Evolutionary conservation across 2,888 invertebrate species (phyloP).

Genomic region (Agriopis leucophaearia): DNA sequence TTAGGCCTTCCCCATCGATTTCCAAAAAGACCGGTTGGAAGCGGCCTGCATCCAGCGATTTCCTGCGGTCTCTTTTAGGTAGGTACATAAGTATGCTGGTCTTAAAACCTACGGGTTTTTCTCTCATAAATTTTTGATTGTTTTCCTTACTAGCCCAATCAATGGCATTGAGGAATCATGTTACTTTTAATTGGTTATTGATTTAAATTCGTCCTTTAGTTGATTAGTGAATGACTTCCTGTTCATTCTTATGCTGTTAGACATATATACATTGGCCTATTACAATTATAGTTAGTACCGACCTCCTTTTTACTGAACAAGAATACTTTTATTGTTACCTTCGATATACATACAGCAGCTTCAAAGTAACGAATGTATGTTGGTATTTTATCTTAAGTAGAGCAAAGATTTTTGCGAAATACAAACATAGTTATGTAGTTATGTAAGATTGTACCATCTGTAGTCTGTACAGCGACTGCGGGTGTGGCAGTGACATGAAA

Average conservation of each 20-base stretch:
- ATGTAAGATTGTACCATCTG: conserved; percentile 9
- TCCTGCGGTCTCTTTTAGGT: no score
- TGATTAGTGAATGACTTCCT: conserved; percentile 43
- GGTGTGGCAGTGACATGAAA: conserved; percentile 11
- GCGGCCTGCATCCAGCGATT: no score
- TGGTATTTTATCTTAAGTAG: background rate
- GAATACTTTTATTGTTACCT: no score
- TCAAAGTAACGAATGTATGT: no score
- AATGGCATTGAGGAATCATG: conserved; percentile 16
- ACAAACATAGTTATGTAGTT: background rate
- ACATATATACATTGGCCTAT: background rate
- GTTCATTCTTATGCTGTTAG: conserved; percentile 15
- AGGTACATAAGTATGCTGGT: background rate
- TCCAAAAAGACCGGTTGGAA: no score
- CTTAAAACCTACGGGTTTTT: background rate
- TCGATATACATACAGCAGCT: no score
- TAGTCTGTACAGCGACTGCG: background rate
- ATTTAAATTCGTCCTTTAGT: conserved; percentile 44
- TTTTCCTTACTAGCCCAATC: conserved; percentile 11
- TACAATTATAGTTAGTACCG: background rate
- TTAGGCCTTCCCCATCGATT: no score
- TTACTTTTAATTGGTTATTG: conserved; percentile 36
- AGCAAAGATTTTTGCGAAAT: conserved; percentile 7
- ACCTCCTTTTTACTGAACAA: background rate
- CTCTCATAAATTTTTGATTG: background rate